phyloP scores from a whole-genome alignment of 2,888 invertebrate species.

The Plusia festucae region DNA sequence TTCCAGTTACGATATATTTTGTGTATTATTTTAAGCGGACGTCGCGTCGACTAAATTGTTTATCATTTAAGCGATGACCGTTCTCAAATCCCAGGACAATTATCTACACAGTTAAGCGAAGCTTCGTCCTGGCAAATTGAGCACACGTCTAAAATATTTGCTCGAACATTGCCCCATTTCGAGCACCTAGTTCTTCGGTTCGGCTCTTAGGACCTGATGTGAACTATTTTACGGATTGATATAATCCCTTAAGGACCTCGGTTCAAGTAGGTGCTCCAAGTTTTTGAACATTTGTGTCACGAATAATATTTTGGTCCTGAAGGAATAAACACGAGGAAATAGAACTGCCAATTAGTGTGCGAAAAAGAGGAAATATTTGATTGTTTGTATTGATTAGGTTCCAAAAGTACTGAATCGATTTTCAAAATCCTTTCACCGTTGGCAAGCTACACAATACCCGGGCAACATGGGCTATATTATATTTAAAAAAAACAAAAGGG shows the following conservation, averaged over 20 bases:
- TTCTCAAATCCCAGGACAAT: constrained; percentile 21
- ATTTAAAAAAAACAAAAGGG: no score
- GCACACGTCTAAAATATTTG: constrained; percentile 54
- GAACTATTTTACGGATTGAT: constrained; percentile 29
- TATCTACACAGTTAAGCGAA: constrained; percentile 25
- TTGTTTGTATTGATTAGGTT: no score
- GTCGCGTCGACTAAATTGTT: neutral
- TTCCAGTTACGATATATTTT: neutral
- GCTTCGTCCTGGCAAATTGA: constrained; percentile 45
- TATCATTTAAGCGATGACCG: neutral
- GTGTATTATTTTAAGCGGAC: neutral
- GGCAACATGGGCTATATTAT: no score
- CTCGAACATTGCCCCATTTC: constrained; percentile 53
- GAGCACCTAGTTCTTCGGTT: constrained; percentile 33
- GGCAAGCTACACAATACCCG: no score
- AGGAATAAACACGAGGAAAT: neutral
- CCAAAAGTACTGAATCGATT: no score
- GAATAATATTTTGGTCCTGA: neutral
- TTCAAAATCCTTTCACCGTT: no score
- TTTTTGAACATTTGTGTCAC: constrained; percentile 6
- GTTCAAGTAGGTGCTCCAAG: neutral
- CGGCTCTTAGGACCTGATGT: constrained; percentile 12
- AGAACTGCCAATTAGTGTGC: neutral
- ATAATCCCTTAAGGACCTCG: constrained; percentile 23
- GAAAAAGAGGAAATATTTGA: neutral